Percentiles rank a stretch among this genome's conserved stretches.
Evolutionary conservation across 1,140 invertebrate genomes (phyloP).

Genomic region (Lasioglossum baleicum): DNA sequence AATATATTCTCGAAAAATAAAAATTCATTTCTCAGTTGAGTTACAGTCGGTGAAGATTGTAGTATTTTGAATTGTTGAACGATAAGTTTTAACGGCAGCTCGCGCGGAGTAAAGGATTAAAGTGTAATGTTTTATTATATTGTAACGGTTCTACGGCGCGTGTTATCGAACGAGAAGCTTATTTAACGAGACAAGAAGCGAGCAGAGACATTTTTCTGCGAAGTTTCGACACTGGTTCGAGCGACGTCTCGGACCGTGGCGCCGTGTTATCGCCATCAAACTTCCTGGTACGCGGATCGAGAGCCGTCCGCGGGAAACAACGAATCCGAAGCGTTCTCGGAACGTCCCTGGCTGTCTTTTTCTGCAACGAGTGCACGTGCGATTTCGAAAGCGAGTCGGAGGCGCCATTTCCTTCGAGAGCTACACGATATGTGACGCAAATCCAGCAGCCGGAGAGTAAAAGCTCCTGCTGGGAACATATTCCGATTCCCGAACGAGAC

Average conservation of each 20-base stretch:
- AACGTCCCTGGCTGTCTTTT: conserved; percentile 31
- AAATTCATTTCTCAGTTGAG: no score
- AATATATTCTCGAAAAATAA: no score
- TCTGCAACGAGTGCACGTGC: conserved; percentile 16
- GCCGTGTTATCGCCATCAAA: conserved; percentile 58
- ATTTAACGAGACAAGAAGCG: conserved; percentile 5
- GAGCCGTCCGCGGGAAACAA: conserved; percentile 32
- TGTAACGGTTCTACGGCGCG: no score
- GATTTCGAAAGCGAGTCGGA: conserved; percentile 17
- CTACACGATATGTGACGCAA: background rate
- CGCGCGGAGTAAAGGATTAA: no score
- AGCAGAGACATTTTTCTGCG: conserved; percentile 3
- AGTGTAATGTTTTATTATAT: no score
- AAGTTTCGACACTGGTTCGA: background rate
- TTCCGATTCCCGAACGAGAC: no score
- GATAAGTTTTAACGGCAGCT: no score
- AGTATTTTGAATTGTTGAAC: no score
- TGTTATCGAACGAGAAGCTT: background rate
- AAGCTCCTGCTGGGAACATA: no score
- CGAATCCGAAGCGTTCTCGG: conserved; percentile 44
- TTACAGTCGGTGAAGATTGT: no score
- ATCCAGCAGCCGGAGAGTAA: no score
- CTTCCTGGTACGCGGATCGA: conserved; percentile 55
- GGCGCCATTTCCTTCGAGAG: background rate
- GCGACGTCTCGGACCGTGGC: conserved; percentile 38